phyloP scores from a whole-genome alignment of 2,113 vertebrate genomes.

The Anhinga anhinga region DNA sequence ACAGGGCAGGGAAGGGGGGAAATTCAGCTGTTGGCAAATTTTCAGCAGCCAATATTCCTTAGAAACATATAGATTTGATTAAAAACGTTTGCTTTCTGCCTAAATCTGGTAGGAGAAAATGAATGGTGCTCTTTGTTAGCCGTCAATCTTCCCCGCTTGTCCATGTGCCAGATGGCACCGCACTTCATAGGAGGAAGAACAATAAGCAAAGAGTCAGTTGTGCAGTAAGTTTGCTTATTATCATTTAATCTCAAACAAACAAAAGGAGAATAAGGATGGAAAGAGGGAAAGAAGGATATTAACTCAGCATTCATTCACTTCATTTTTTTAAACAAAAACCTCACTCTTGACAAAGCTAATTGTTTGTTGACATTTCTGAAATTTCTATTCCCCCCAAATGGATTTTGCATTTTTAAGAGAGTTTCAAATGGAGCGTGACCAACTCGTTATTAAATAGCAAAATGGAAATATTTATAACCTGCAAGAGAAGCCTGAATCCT shows the following conservation, averaged over 20 bases:
- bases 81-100: slow-evolving; percentile 64
- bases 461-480: neutral
- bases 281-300: neutral
- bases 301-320: neutral
- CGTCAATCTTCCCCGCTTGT: slow-evolving; percentile 60
- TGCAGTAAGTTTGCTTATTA: slow-evolving; percentile 36
- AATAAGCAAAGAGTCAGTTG: slow-evolving; percentile 57
- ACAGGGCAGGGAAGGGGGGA: neutral
- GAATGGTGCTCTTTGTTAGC: slow-evolving; percentile 54
- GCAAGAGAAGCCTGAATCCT: neutral
- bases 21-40: slow-evolving; percentile 25
- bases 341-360: neutral
- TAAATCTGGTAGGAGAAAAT: slow-evolving; percentile 50
- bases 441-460: neutral
- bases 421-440: neutral
- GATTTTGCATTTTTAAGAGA: neutral
- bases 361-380: neutral
- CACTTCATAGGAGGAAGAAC: slow-evolving; percentile 15
- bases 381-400: neutral
- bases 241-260: slow-evolving; percentile 20
- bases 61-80: slow-evolving; percentile 70
- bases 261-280: neutral
- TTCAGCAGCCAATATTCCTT: slow-evolving; percentile 50
- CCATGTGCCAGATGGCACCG: slow-evolving; percentile 50
- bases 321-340: neutral